phyloP scores from a whole-genome alignment of 2,797 vertebrate genomes.

The Catamblyrhynchus diadema region DNA sequence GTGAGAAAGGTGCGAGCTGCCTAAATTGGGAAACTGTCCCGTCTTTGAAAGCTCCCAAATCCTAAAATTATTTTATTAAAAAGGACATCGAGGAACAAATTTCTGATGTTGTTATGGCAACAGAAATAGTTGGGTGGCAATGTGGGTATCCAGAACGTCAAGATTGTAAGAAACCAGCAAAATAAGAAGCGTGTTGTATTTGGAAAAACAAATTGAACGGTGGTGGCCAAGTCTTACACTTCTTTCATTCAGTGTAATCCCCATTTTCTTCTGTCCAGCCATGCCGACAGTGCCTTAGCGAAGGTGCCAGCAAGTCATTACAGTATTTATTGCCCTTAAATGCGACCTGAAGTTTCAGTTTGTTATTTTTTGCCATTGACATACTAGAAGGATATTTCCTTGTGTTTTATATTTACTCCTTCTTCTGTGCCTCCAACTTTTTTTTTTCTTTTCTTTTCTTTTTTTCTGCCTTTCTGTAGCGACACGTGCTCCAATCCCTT shows the following conservation, averaged over 20 bases:
- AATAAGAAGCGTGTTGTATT: conserved; percentile 51
- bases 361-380: neutral
- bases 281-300: neutral
- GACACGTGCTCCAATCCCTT: conserved; percentile 22
- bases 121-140: conserved; percentile 72
- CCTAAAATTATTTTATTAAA: conserved; percentile 69
- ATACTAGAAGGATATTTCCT: neutral
- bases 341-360: neutral
- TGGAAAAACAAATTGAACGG: conserved; percentile 35
- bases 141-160: conserved; percentile 63
- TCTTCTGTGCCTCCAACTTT: neutral
- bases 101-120: conserved; percentile 79
- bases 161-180: conserved; percentile 56
- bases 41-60: neutral
- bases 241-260: conserved; percentile 13
- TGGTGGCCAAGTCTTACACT: conserved; percentile 53
- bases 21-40: conserved; percentile 40
- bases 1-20: conserved; percentile 43
- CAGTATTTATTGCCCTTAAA: conserved; percentile 1
- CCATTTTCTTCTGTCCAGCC: conserved; percentile 43
- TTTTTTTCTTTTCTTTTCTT: neutral
- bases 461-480: neutral
- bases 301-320: neutral
- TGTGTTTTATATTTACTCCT: conserved; percentile 3
- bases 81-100: conserved; percentile 69